phyloP scores from a whole-genome alignment of 2,113 vertebrate species.

The Stomatorhinus ivindoensis region DNA sequence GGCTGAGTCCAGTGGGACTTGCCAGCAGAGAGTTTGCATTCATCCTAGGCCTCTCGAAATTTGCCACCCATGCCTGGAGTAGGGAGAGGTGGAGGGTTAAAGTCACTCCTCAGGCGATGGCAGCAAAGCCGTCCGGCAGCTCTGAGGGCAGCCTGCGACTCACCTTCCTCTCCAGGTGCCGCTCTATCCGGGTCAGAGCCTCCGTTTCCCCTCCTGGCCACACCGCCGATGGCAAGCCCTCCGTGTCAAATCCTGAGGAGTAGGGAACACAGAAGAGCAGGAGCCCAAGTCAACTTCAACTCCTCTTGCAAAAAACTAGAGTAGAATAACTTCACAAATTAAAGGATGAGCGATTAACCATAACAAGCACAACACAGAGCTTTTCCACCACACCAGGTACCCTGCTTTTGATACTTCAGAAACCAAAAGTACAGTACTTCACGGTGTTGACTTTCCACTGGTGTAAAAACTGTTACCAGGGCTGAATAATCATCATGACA shows the following conservation, averaged over 20 bases:
- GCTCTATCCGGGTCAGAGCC: constrained; percentile 38
- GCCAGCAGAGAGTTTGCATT: constrained; percentile 39
- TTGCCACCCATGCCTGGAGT: constrained; percentile 38
- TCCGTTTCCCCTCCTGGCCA: constrained; percentile 50
- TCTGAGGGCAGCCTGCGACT: not conserved
- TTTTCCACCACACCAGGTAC: not conserved
- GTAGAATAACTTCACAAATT: not conserved
- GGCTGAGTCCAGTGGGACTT: constrained; percentile 39
- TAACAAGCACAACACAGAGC: not conserved
- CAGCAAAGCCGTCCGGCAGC: too few species aligned
- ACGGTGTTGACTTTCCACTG: not conserved
- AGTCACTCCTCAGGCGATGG: not conserved
- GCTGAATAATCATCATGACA: not conserved
- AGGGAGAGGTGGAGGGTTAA: not conserved
- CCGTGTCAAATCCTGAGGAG: constrained; percentile 44
- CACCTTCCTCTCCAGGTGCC: constrained; percentile 36
- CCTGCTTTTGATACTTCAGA: not conserved
- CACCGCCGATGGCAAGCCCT: constrained; percentile 37
- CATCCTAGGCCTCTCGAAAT: constrained; percentile 36
- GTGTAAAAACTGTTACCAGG: not conserved
- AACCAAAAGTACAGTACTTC: not conserved
- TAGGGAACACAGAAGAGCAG: not conserved
- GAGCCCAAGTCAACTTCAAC: not conserved
- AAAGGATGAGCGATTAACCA: not conserved
- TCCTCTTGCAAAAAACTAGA: not conserved